Evolutionary conservation across 1,140 invertebrate genomes (phyloP), one percentile per base, ranked within the genome.

Genomic region (Lordiphosa clarofinis): DNA sequence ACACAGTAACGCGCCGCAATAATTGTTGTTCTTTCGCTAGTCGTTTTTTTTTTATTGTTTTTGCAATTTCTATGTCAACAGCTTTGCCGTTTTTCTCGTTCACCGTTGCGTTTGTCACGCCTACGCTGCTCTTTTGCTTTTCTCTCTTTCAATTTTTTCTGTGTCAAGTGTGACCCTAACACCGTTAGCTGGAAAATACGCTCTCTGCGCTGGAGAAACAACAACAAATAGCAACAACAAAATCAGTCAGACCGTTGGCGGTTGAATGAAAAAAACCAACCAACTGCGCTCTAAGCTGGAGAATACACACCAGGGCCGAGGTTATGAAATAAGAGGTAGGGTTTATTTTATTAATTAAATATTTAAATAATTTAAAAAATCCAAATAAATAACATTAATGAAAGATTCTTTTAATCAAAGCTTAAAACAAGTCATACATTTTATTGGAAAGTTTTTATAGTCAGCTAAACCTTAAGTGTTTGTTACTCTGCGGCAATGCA

Each of bases 121-220:
- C 79, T 86, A 78, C 73, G 64, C 82, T 82, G 62, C 47, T 19
- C 19, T 19, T 19, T 19, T 65, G 54, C 73, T 74, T 74, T 61
- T 60, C 60, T 73, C 60, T 73, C 70, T 76, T 71, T 64, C 58
- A 64, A 43, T 66, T 64, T 71, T 76, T 76, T 72, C 57, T 63
- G 59, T 73, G 71, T 61, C 67, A 72, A 33, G 56, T 59, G 65
- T 73, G 56, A 72, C 74, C 76, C 59, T 79, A 1, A 59, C 56
- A 61, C 50, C 40, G 60, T 46, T 56, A 38, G 40, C 37, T 37
- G 37, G 0, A 33, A 52, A 59, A 68, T 68, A 59, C 42, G 33
- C 35, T 35, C 36, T 46, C 9, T 36, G 33, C 55, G 46, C 58
- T 47, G 33, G 6, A 3, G 0, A 11, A 5, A 35, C 61, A 64